Conservation (phyloP, 2,113 vertebrate genomes). For the Cnemophilus loriae region DNA sequence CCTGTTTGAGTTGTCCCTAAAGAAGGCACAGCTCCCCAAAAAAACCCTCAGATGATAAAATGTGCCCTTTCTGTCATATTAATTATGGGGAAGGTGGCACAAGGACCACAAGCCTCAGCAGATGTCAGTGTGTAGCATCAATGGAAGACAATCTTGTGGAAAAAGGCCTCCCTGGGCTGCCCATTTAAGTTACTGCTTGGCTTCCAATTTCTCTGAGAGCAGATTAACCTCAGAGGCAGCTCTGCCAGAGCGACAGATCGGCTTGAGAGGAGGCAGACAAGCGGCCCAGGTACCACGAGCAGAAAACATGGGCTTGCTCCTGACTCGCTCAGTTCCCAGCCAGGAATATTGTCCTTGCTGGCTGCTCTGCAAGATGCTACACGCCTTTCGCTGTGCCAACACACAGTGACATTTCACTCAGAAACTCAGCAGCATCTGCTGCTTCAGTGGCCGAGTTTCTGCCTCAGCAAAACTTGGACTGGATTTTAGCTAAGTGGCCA, state of each 20-base stretch:
- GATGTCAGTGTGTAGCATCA: neutral
- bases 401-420: neutral
- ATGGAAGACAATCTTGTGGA: neutral
- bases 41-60: neutral
- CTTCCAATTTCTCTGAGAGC: neutral
- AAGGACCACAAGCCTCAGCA: neutral
- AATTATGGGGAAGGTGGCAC: neutral
- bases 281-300: neutral
- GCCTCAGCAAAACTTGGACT: neutral
- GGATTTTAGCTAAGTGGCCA: neutral
- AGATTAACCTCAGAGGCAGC: neutral
- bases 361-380: neutral
- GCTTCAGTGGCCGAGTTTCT: neutral
- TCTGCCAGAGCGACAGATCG: constrained; percentile 6
- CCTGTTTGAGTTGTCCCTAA: neutral
- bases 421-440: constrained; percentile 41
- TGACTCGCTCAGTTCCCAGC: neutral
- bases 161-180: neutral
- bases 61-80: neutral
- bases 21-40: neutral
- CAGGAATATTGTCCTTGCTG: constrained; percentile 27
- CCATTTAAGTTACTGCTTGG: neutral
- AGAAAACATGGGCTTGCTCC: neutral
- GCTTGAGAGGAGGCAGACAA: constrained; percentile 23
- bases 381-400: constrained; percentile 2